Evolutionary conservation across 2,797 vertebrate genomes (phyloP).

Genomic region (Hydrophis major): DNA sequence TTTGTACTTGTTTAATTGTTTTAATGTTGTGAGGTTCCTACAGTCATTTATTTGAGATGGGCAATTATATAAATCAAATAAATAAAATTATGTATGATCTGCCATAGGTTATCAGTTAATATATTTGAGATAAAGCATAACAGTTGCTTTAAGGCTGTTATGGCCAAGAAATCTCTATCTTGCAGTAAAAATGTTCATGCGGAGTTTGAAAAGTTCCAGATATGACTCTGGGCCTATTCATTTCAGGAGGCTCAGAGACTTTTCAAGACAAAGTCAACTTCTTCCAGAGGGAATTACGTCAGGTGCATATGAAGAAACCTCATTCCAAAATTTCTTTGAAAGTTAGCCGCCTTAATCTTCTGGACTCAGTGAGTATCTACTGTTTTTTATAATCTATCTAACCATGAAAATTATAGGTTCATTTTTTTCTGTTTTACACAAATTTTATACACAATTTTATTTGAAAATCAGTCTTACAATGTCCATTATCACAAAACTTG

Average conservation of each 20-base stretch:
- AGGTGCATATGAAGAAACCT: conserved; percentile 92
- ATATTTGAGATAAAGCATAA: background rate
- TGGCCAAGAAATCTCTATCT: background rate
- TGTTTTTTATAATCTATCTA: background rate
- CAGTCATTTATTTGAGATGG: background rate
- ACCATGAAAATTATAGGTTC: background rate
- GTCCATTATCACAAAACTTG: background rate
- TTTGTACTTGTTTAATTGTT: background rate
- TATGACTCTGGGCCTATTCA: conserved; percentile 38
- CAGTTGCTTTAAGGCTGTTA: background rate
- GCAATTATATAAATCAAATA: background rate
- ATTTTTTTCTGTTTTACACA: background rate
- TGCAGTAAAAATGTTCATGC: background rate
- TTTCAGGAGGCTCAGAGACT: conserved; percentile 94
- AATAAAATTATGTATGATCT: background rate
- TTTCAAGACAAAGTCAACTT: conserved; percentile 99
- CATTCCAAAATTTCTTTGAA: conserved; percentile 95
- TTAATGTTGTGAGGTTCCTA: background rate
- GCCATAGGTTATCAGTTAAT: background rate
- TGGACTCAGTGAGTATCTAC: conserved; percentile 86
- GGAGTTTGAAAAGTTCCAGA: conserved; percentile 10
- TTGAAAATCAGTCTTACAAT: background rate
- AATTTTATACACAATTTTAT: background rate
- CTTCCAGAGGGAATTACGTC: conserved; percentile 94
- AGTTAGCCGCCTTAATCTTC: conserved; percentile 85